A percentile compares a stretch with the other conserved stretches of the same genome.
Conservation (phyloP, 2,113 vertebrate genomes). For the Zosterops hypoxanthus region DNA sequence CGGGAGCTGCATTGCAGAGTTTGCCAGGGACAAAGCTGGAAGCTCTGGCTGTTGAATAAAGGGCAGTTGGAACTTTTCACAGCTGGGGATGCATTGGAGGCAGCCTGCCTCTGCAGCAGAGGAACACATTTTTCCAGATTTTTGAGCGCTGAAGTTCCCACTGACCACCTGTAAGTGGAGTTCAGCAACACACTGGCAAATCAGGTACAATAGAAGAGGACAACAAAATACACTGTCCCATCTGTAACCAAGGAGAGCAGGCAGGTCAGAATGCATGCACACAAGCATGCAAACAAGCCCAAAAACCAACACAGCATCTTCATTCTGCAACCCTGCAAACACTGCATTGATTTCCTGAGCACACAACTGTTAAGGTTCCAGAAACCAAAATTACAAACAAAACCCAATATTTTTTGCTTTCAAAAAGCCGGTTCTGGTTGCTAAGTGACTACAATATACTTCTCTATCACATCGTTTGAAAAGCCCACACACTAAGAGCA, state of each 20-base stretch:
- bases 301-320: neutral
- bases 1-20: conserved; percentile 53
- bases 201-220: neutral
- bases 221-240: neutral
- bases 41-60: neutral
- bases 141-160: neutral
- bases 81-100: neutral
- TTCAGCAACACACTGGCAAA: neutral
- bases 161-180: neutral
- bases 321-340: neutral
- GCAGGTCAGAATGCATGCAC: neutral
- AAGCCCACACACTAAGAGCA: neutral
- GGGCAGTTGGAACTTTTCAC: conserved; percentile 30
- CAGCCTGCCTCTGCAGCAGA: neutral
- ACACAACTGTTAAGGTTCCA: neutral
- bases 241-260: neutral
- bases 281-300: rapidly evolving
- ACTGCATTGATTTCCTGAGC: neutral
- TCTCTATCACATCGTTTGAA: neutral
- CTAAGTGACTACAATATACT: conserved; percentile 50
- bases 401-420: neutral
- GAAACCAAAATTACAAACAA: neutral
- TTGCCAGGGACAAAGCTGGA: conserved; percentile 37
- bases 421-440: conserved; percentile 50
- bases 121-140: neutral